phyloP scores from a whole-genome alignment of 2,797 vertebrate species.

The Pangasius mekongensis region DNA sequence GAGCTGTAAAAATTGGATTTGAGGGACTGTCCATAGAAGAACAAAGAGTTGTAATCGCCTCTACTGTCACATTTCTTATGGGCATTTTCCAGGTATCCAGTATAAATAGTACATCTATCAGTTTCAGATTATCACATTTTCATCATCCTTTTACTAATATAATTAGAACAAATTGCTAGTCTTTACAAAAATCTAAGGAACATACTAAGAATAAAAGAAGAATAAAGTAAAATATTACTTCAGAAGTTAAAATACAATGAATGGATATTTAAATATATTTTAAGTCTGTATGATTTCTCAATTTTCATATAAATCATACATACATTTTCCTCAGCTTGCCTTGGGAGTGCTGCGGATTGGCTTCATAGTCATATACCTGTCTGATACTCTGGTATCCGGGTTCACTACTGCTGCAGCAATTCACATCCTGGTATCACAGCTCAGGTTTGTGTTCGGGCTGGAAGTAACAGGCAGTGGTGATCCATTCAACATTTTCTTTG shows the following conservation, averaged over 20 bases:
- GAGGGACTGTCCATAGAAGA: slow-evolving; percentile 70
- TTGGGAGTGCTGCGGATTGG: slow-evolving; percentile 87
- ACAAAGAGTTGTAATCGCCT: slow-evolving; percentile 82
- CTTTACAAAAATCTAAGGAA: background rate
- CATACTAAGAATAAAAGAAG: background rate
- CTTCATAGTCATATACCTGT: slow-evolving; percentile 92
- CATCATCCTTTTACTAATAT: background rate
- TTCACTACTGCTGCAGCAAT: slow-evolving; percentile 93
- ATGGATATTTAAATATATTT: background rate
- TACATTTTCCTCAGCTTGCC: slow-evolving; percentile 75
- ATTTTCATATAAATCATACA: background rate
- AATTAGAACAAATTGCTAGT: background rate
- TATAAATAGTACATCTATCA: background rate
- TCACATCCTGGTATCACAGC: slow-evolving; percentile 91
- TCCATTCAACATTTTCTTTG: slow-evolving; percentile 84
- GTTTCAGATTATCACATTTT: background rate
- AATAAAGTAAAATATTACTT: background rate
- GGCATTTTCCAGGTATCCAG: slow-evolving; percentile 89
- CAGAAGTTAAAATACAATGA: too few species aligned
- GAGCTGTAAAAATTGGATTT: slow-evolving; percentile 68
- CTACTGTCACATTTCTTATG: slow-evolving; percentile 83
- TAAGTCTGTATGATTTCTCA: background rate
- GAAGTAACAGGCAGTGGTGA: slow-evolving; percentile 74
- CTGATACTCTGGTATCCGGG: slow-evolving; percentile 89
- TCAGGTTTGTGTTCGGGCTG: slow-evolving; percentile 92